Conservation (phyloP, 2,888 invertebrate genomes). For the Leucania comma region DNA sequence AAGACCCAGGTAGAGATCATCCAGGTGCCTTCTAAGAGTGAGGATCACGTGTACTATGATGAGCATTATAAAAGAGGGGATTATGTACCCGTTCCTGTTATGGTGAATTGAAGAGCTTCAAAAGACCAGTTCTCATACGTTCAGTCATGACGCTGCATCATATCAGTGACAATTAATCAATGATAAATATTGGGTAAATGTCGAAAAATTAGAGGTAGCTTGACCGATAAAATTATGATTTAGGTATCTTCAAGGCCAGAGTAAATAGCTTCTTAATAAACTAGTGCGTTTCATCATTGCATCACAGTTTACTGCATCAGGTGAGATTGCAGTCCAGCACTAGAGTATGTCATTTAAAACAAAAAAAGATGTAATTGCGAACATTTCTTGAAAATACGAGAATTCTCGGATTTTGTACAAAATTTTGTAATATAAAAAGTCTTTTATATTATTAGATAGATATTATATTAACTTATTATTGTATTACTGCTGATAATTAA, state of each 20-base stretch:
- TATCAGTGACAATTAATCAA: not conserved
- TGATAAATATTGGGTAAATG: too few species aligned
- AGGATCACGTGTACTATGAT: slow-evolving; percentile 84
- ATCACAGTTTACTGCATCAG: too few species aligned
- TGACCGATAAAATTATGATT: too few species aligned
- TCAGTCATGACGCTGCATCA: not conserved
- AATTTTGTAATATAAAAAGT: not conserved
- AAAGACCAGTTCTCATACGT: not conserved
- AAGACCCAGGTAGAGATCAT: slow-evolving; percentile 85
- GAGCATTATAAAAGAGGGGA: slow-evolving; percentile 81
- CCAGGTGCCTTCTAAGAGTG: slow-evolving; percentile 81
- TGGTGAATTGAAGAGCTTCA: slow-evolving; percentile 25
- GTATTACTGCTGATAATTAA: not conserved
- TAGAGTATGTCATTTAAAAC: too few species aligned
- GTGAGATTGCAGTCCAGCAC: too few species aligned
- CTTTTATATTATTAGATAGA: not conserved
- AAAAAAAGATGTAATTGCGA: too few species aligned
- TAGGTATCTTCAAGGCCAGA: too few species aligned
- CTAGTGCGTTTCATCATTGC: too few species aligned
- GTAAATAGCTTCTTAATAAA: too few species aligned
- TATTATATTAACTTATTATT: not conserved
- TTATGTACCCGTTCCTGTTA: slow-evolving; percentile 60
- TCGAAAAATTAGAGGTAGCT: too few species aligned
- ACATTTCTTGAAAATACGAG: not conserved
- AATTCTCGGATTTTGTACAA: not conserved